Evolutionary conservation across 2,113 vertebrate genomes (phyloP), one percentile per base, ranked within the genome.

Genomic region (Mirounga angustirostris): DNA sequence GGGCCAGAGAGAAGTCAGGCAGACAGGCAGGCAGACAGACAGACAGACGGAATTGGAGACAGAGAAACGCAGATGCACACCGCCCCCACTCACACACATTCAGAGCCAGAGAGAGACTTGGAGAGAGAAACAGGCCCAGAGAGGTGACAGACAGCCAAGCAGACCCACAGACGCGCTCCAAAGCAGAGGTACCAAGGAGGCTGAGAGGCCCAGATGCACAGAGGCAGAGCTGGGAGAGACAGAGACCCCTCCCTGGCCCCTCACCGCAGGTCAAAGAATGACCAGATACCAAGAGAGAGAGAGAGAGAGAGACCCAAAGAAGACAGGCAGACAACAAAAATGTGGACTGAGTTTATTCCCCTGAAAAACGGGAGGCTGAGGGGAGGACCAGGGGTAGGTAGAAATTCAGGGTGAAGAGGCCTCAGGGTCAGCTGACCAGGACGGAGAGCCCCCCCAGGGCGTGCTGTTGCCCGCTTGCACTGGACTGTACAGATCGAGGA

Each of bases 401-500:
- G n/a, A 19, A 30, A 7, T 18, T 30, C 33, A 63, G 87, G 21
- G 50, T 4, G n/a, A 3, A 12, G 1, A 18, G 9, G 8, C 7
- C 15, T 22, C 21, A 22, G 1, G 59, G n/a, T 36, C n/a, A 86
- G 0, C 6, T 0, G 65, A 7, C 28, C n/a, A 26, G 4, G 65
- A 18, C 7, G 22, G 43, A 24, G 7, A 65, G 21, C 50, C 71
- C 71, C 33, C 24, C 0, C 30, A 58, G 61, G 33, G 1, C 1
- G 0, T 9, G 40, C 36, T 12, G 2, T 43, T 0, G 4, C 22
- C 16, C 7, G 52, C 18, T 50, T 1, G 4, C 7, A 10, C 21
- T 10, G 14, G 24, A 7, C 9, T 43, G n/a, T 65, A 50, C 28
- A 5, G 61, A 43, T 40, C 67, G 18, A 21, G 58, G 80, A 71